phyloP scores from a whole-genome alignment of 2,888 invertebrate genomes.

The Chrysolina haemoptera region DNA sequence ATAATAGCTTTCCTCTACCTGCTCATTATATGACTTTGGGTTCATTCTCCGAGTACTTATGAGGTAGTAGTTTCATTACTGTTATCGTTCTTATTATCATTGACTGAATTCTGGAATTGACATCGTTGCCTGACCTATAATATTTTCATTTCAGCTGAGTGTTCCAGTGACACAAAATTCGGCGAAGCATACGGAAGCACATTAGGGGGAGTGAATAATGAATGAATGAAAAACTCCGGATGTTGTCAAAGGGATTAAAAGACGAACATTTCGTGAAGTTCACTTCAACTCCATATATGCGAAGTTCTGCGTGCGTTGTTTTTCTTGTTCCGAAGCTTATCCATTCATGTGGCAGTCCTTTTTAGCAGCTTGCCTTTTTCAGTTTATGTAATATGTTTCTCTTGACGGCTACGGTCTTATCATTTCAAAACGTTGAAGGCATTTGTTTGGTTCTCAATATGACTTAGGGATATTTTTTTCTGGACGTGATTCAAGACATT shows the following conservation, averaged over 20 bases:
- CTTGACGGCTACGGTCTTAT: neutral
- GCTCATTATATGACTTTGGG: no score
- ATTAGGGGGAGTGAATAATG: slow-evolving; percentile 9
- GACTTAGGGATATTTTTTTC: neutral
- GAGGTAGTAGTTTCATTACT: no score
- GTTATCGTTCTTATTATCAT: no score
- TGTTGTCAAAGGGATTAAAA: slow-evolving; percentile 18
- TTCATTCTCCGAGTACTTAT: no score
- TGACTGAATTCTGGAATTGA: neutral
- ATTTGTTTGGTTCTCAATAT: no score
- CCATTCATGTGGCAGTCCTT: slow-evolving; percentile 2
- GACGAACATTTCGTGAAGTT: neutral
- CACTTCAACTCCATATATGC: slow-evolving; percentile 9
- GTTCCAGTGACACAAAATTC: slow-evolving; percentile 3
- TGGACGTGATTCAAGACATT: no score
- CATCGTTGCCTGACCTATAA: neutral
- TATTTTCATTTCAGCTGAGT: neutral
- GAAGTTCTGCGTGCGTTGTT: slow-evolving; percentile 9
- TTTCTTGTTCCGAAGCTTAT: slow-evolving; percentile 4
- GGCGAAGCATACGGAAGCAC: neutral
- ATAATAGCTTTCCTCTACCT: no score
- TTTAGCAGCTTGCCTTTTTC: neutral
- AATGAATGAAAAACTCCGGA: slow-evolving; percentile 12
- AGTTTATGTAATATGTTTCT: slow-evolving; percentile 1
- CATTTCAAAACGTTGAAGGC: no score